Percentiles rank a stretch among this genome's conserved stretches.
Evolutionary conservation across 1,140 invertebrate species (phyloP).

Genomic region (Pantala flavescens): DNA sequence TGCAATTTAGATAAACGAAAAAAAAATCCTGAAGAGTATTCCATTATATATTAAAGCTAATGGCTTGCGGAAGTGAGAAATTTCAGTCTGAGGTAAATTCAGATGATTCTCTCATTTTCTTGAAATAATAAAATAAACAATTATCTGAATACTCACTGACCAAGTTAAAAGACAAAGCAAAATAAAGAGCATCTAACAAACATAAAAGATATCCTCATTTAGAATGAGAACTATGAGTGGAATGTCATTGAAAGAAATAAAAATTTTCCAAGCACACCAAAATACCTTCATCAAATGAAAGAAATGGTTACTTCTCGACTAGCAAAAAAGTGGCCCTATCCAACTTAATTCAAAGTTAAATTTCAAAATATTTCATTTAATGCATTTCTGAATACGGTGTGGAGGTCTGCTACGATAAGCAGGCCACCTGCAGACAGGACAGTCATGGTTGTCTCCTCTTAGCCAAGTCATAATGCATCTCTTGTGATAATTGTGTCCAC

Average conservation of each 20-base stretch:
- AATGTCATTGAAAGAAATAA: background rate
- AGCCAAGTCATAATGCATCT: constrained; percentile 43
- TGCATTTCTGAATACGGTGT: background rate
- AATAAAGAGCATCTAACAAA: too few relatives aligned
- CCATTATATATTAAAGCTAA: too few relatives aligned
- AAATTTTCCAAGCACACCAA: too few relatives aligned
- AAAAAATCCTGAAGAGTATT: too few relatives aligned
- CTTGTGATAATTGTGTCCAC: constrained; percentile 43
- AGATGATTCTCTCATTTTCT: too few relatives aligned
- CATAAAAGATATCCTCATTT: background rate
- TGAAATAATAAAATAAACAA: too few relatives aligned
- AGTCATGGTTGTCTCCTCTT: constrained; percentile 41
- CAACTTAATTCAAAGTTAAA: background rate
- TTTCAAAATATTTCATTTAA: background rate
- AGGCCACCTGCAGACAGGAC: constrained; percentile 45
- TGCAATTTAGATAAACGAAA: too few relatives aligned
- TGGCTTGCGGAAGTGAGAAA: too few relatives aligned
- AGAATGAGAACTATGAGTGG: background rate
- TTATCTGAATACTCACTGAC: too few relatives aligned
- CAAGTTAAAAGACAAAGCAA: too few relatives aligned
- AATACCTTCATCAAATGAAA: too few relatives aligned
- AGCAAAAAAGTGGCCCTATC: background rate
- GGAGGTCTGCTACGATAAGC: constrained; percentile 32
- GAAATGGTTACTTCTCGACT: background rate
- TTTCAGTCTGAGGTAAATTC: too few relatives aligned